These are phyloP conservation scores for Piaya cayana DNA, from an alignment of 2,113 vertebrate species.

Conservation along the genomic window DNA sequence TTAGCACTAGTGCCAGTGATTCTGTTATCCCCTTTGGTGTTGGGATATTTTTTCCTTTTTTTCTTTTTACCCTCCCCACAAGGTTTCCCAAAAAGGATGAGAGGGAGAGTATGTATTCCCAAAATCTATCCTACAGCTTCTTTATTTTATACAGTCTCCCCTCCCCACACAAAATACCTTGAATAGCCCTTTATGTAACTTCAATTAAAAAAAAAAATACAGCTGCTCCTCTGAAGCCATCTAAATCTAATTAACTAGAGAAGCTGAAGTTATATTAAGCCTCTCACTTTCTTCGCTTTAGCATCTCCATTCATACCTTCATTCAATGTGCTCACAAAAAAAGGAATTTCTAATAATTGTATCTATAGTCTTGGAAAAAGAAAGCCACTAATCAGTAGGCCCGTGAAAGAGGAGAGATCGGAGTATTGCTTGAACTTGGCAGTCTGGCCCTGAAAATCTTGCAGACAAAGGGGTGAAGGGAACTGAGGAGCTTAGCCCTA, in stretches of 20 bases:
- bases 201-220: conserved; percentile 67
- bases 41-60: not conserved
- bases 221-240: conserved; percentile 80
- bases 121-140: conserved; percentile 61
- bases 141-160: conserved; percentile 67
- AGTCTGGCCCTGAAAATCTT: conserved; percentile 69
- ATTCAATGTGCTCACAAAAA: conserved; percentile 80
- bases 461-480: conserved; percentile 73
- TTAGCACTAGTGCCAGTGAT: not conserved
- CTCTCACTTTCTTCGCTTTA: conserved; percentile 78
- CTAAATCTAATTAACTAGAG: conserved; percentile 83
- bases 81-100: not conserved
- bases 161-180: conserved; percentile 74
- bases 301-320: conserved; percentile 80
- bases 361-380: conserved; percentile 77
- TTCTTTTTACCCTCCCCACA: not conserved
- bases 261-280: conserved; percentile 75
- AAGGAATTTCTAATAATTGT: conserved; percentile 82
- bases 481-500: conserved; percentile 75
- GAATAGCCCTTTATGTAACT: conserved; percentile 75
- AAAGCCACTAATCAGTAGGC: conserved; percentile 80
- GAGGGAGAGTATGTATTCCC: conserved; percentile 41
- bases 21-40: not conserved
- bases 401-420: conserved; percentile 77
- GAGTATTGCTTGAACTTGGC: conserved; percentile 78